Percentiles rank a stretch among this genome's conserved stretches.
Conservation (phyloP, 1,140 invertebrate species). For the Achatina immaculata region DNA sequence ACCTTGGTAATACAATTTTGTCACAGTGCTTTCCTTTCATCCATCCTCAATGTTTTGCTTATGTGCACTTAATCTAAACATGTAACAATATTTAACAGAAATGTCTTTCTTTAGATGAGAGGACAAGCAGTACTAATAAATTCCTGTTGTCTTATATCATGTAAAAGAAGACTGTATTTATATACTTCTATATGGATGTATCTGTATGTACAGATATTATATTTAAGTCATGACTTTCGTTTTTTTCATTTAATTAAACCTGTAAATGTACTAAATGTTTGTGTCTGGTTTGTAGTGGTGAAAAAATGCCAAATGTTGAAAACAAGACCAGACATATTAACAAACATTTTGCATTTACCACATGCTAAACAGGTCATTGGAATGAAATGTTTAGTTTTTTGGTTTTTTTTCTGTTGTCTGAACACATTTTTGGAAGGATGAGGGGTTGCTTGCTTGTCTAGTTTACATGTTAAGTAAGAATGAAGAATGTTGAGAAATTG, state of each 20-base stretch:
- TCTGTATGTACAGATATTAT: slow-evolving; percentile 32
- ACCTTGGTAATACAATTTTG: slow-evolving; percentile 35
- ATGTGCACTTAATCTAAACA: slow-evolving; percentile 32
- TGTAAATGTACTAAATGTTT: not conserved
- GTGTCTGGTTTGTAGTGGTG: slow-evolving; percentile 10
- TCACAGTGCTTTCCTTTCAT: slow-evolving; percentile 37
- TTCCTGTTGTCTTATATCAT: slow-evolving; percentile 25
- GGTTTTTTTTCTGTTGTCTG: not conserved
- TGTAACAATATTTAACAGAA: slow-evolving; percentile 40
- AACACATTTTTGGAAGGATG: too few relatives aligned
- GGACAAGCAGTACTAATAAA: slow-evolving; percentile 33
- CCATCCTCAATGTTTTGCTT: slow-evolving; percentile 15
- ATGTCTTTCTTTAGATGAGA: slow-evolving; percentile 40
- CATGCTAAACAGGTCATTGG: too few relatives aligned
- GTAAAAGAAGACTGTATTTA: slow-evolving; percentile 18
- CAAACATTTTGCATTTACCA: too few relatives aligned
- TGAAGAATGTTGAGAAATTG: not conserved
- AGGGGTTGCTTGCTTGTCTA: too few relatives aligned
- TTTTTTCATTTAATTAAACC: slow-evolving; percentile 57
- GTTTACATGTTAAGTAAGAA: too few relatives aligned
- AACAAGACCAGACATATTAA: not conserved
- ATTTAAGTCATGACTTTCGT: slow-evolving; percentile 41
- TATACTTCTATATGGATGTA: slow-evolving; percentile 21
- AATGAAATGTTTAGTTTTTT: not conserved
- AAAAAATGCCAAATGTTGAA: not conserved